Evolutionary conservation across 2,113 vertebrate genomes (phyloP), one percentile per base, ranked within the genome.

Genomic region (Entelurus aequoreus): DNA sequence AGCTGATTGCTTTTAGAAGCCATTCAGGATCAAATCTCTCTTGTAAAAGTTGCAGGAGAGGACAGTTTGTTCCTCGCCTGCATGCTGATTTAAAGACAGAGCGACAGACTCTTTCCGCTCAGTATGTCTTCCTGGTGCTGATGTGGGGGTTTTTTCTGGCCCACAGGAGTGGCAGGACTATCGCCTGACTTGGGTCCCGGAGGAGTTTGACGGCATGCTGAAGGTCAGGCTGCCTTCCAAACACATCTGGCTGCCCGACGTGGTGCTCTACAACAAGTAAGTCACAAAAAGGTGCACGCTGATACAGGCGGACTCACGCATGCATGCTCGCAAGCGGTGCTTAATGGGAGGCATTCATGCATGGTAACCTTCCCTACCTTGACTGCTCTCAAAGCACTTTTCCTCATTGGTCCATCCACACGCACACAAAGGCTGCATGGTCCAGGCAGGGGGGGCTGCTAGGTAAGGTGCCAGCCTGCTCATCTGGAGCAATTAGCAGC

Each of bases 241-340:
- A 75, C 96, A 98, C 87, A 98, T 98, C 87, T 98, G 97, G 97
- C 92, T 99, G 49, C 97, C 97, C 1, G 97, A 99, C 16, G 94
- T 99, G 51, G 96, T 99, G 60, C 94, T 98, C 16, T 99, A 99
- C 88, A 99, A 99, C 91, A 98, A 98, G 97, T 98, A 91, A 90
- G 94, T 89, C 60, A 57, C 58, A 35, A 42, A 38, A 62, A 54
- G 53, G 19, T 44, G 63, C 42, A 6, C 19, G 54, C 19, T 55
- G 28, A 56, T 35, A 37, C 47, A 58, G 63, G 40, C 0, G 13
- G 11, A 36, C 62, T 53, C 61, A 13, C 6, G 37, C 68, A 42
- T 40, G 35, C 35, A 44, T 21, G 0, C 44, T 21, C 52, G 44
- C 5, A 46, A 10, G 47, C 9, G 15, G n/a, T 56, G 40, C 55